Percentiles rank a stretch among this genome's conserved stretches.
Conservation (phyloP, 2,797 vertebrate species). For the Lithobates pipiens region DNA sequence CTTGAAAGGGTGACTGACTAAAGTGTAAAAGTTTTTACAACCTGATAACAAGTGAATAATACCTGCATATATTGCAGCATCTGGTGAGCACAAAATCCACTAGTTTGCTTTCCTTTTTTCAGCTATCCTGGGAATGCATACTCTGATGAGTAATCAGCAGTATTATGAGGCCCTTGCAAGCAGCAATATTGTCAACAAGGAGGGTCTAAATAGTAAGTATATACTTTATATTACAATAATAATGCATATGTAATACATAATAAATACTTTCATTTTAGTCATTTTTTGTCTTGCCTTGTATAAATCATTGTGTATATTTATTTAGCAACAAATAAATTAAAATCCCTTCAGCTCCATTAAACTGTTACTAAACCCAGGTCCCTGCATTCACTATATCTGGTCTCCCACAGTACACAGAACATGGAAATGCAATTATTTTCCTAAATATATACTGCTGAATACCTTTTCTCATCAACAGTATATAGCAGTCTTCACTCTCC, state of each 20-base stretch:
- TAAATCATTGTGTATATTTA: background rate
- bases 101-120: constrained; percentile 28
- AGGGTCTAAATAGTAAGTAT: constrained; percentile 94
- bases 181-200: constrained; percentile 97
- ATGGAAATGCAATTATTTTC: too few species aligned
- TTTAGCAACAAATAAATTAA: too few species aligned
- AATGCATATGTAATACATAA: background rate
- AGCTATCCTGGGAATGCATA: constrained; percentile 99
- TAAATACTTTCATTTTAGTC: background rate
- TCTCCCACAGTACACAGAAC: too few species aligned
- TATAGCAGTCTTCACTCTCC: too few species aligned
- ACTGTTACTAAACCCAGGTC: too few species aligned
- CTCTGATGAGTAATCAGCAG: constrained; percentile 98
- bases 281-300: background rate
- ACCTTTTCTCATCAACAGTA: too few species aligned
- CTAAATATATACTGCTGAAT: too few species aligned
- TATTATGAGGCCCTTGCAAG: constrained; percentile 96
- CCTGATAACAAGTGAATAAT: too few species aligned
- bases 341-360: too few species aligned
- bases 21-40: too few species aligned
- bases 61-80: background rate
- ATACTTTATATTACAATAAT: background rate
- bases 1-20: too few species aligned
- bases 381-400: too few species aligned
- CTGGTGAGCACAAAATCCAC: background rate